phyloP scores from a whole-genome alignment of 2,888 invertebrate genomes.

The Anagyrus pseudococci region DNA sequence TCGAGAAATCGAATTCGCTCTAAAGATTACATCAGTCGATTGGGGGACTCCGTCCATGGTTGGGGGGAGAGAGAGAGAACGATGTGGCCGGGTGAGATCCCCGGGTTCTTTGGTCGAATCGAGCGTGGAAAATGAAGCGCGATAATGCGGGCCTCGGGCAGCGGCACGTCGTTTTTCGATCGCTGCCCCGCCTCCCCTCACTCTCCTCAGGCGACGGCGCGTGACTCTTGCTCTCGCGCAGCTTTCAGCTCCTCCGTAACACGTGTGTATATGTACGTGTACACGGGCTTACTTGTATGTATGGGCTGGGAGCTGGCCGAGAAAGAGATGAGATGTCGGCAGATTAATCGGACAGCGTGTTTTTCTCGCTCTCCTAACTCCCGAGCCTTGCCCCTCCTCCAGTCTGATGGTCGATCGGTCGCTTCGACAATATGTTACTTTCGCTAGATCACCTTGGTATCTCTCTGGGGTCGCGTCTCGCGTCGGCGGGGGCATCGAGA shows the following conservation, averaged over 20 bases:
- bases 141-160: slow-evolving; percentile 27
- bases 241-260: background rate
- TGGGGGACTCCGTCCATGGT: too few species aligned
- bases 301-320: too few species aligned
- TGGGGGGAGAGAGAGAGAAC: too few species aligned
- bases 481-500: too few species aligned
- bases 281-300: too few species aligned
- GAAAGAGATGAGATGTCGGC: slow-evolving; percentile 1
- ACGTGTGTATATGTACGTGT: background rate
- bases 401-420: too few species aligned
- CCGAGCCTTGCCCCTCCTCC: too few species aligned
- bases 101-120: slow-evolving; percentile 26
- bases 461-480: slow-evolving; percentile 2
- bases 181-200: too few species aligned
- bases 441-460: slow-evolving; percentile 25
- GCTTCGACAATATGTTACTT: slow-evolving; percentile 13
- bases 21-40: too few species aligned
- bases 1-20: too few species aligned
- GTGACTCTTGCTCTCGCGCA: too few species aligned
- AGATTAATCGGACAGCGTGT: slow-evolving; percentile 25
- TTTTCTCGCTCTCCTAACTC: slow-evolving; percentile 4
- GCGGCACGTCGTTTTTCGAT: background rate
- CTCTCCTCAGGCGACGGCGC: background rate
- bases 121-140: slow-evolving; percentile 33
- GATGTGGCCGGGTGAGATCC: slow-evolving; percentile 5